Evolutionary conservation across 2,113 vertebrate species (phyloP).

Genomic region (Kryptolebias marmoratus): DNA sequence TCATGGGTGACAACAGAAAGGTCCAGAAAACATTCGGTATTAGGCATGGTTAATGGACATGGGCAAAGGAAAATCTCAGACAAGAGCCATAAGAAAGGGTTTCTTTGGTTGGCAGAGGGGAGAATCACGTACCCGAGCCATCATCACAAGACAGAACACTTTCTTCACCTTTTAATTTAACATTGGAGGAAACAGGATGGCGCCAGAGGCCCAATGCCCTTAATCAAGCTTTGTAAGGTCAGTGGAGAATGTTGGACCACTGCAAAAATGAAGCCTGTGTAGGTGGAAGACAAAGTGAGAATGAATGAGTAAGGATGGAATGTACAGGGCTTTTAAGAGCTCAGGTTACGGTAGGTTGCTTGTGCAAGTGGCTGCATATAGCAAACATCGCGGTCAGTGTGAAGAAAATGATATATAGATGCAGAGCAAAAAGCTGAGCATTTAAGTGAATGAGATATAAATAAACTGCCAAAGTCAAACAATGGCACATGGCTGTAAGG

Average conservation of each 20-base stretch:
- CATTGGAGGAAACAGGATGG: slow-evolving; percentile 72
- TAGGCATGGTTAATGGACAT: slow-evolving; percentile 48
- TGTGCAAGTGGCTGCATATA: slow-evolving; percentile 37
- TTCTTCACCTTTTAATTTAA: slow-evolving; percentile 85
- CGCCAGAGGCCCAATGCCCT: slow-evolving; percentile 74
- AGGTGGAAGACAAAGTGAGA: slow-evolving; percentile 56
- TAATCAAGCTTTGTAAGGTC: slow-evolving; percentile 80
- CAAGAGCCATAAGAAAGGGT: slow-evolving; percentile 21
- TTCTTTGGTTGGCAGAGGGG: slow-evolving; percentile 35
- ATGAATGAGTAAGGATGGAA: slow-evolving; percentile 50
- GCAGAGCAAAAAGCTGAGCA: slow-evolving; percentile 20
- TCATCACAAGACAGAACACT: slow-evolving; percentile 74
- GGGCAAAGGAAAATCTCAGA: slow-evolving; percentile 19
- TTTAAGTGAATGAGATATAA: background rate
- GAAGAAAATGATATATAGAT: slow-evolving; percentile 15
- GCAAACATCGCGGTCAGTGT: background rate
- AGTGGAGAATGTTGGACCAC: slow-evolving; percentile 56
- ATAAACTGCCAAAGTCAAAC: slow-evolving; percentile 7
- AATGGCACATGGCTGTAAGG: background rate
- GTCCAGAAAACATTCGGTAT: slow-evolving; percentile 49
- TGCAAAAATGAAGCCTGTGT: slow-evolving; percentile 56
- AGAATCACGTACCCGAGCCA: slow-evolving; percentile 66
- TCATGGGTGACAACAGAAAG: slow-evolving; percentile 43
- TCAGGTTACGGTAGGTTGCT: slow-evolving; percentile 50
- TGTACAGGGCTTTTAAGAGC: slow-evolving; percentile 67